phyloP scores from a whole-genome alignment of 2,113 vertebrate species.

The Colossoma macropomum region DNA sequence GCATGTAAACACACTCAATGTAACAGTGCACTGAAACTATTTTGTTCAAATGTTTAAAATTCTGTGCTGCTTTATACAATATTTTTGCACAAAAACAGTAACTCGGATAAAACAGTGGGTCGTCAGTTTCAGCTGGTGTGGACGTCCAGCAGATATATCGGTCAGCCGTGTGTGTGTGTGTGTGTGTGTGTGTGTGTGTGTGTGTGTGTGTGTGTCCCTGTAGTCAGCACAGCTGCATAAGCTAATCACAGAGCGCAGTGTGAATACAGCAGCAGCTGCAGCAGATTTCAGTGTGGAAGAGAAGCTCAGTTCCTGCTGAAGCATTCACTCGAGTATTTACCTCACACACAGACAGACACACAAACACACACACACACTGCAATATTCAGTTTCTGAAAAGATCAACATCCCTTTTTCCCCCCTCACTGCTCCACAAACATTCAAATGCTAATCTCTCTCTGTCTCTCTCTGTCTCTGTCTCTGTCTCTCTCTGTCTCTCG shows the following conservation, averaged over 20 bases:
- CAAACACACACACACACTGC: neutral
- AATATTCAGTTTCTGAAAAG: constrained; percentile 5
- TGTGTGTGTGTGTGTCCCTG: too few relatives aligned
- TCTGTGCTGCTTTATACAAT: too few relatives aligned
- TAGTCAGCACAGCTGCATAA: too few relatives aligned
- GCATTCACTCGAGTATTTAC: neutral
- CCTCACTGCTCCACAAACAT: neutral
- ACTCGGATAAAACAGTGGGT: too few relatives aligned
- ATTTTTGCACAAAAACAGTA: too few relatives aligned
- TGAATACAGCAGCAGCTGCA: neutral
- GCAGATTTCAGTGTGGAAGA: constrained; percentile 15
- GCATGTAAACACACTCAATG: too few relatives aligned
- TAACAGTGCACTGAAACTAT: too few relatives aligned
- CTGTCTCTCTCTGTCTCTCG: constrained; percentile 48
- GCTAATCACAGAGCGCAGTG: too few relatives aligned
- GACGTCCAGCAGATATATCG: too few relatives aligned
- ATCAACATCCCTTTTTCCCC: neutral
- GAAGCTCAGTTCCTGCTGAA: neutral
- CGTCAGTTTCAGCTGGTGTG: too few relatives aligned
- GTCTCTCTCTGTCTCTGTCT: constrained; percentile 18
- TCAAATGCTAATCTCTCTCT: constrained; percentile 10
- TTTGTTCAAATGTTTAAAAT: too few relatives aligned
- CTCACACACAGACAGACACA: too few relatives aligned
- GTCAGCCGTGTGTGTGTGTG: neutral
- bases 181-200: neutral